These are phyloP conservation scores for Poecilia wingei DNA, from an alignment of 2,797 vertebrate genomes.

Conservation along the genomic window DNA sequence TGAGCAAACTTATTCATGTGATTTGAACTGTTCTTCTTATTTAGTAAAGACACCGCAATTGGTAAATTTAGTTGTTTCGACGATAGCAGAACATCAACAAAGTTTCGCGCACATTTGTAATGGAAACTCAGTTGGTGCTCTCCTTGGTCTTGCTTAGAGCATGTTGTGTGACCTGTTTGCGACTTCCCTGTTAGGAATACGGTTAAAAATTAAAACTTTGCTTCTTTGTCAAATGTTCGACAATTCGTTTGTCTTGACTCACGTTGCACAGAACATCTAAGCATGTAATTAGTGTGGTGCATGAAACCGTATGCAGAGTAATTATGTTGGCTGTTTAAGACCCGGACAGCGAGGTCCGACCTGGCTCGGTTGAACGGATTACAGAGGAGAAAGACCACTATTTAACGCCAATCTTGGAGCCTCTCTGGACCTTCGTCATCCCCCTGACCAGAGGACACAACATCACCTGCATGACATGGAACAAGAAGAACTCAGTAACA, in stretches of 20 bases:
- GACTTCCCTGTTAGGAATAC: neutral
- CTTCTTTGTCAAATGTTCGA: neutral
- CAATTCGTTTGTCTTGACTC: neutral
- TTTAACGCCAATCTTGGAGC: conserved; percentile 76
- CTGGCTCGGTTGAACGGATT: conserved; percentile 27
- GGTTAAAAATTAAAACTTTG: neutral
- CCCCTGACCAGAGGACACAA: conserved; percentile 79
- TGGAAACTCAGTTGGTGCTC: neutral
- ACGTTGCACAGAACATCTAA: neutral
- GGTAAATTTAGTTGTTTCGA: no score
- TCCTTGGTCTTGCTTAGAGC: neutral
- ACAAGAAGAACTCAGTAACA: conserved; percentile 85
- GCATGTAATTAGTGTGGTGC: neutral
- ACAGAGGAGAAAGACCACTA: conserved; percentile 26
- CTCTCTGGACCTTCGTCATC: conserved; percentile 86
- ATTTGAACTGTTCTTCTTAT: no score
- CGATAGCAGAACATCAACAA: no score
- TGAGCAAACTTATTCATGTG: no score
- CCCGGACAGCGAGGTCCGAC: conserved; percentile 22
- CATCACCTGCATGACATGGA: conserved; percentile 88
- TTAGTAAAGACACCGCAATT: no score
- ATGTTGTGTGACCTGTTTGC: neutral
- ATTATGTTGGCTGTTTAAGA: conserved; percentile 58
- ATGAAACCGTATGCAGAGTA: neutral
- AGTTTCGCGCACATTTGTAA: no score